phyloP scores from a whole-genome alignment of 1,140 invertebrate genomes.

The Steinernema khuongi region DNA sequence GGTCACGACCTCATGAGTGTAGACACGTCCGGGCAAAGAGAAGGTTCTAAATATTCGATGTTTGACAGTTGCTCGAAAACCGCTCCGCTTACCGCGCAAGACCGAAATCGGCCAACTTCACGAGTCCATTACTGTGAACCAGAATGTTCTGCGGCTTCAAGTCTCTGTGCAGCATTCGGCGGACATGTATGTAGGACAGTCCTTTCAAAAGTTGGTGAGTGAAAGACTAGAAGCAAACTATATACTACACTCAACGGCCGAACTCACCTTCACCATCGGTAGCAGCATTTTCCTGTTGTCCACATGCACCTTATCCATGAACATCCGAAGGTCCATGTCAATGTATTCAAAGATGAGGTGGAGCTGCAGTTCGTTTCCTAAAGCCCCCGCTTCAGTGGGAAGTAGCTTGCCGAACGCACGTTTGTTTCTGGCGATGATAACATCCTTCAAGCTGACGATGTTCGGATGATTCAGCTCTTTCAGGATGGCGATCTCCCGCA shows the following conservation, averaged over 20 bases:
- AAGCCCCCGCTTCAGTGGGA: conserved; percentile 56
- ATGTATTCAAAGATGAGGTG: conserved; percentile 96
- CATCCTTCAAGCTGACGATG: conserved; percentile 82
- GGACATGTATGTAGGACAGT: conserved; percentile 87
- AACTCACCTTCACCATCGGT: conserved; percentile 69
- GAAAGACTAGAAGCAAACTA: conserved; percentile 62
- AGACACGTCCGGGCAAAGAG: conserved; percentile 66
- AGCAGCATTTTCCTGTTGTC: conserved; percentile 73
- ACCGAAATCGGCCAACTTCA: conserved; percentile 96
- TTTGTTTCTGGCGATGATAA: conserved; percentile 72
- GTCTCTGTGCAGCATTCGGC: conserved; percentile 88
- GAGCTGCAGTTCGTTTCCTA: conserved; percentile 82
- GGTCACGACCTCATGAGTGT: conserved; percentile 97
- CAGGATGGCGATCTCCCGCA: conserved; percentile 84
- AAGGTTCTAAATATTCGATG: conserved; percentile 68
- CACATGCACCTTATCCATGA: conserved; percentile 74
- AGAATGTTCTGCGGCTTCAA: conserved; percentile 70
- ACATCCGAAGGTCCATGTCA: conserved; percentile 76
- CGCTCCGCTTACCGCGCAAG: conserved; percentile 73
- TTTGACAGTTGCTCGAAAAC: not conserved
- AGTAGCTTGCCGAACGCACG: conserved; percentile 33
- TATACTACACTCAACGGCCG: not conserved
- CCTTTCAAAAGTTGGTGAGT: conserved; percentile 84
- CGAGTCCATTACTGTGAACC: conserved; percentile 80
- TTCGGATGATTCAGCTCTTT: conserved; percentile 86